Base-by-base conservation (phyloP, 2,888 invertebrate species). In the Neocrepidodera transversa region DNA sequence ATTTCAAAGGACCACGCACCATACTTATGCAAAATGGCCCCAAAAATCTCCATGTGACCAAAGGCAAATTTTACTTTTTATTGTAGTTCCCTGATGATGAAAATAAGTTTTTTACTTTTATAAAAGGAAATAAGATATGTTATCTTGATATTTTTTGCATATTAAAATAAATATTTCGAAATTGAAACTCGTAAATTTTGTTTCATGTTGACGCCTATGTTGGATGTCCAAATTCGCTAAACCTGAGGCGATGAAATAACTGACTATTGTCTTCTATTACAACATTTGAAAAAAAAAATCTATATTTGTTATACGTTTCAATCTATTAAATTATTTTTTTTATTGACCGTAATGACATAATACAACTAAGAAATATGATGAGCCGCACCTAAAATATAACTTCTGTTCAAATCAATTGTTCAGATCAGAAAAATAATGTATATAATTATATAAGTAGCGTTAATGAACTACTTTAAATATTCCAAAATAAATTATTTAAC, bases 251-350 rank as follows among this genome's bases (percentile, higher is more conserved):
- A 20, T 50, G 36, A 35, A 50, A 35, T 35, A 50, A 50, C 38
- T 14, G 14, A 1, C 50, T 36, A 50, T 50, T 50, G 50, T 50
- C 14, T 50, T 36, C 14, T 35, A 50, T 50, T 50, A 23, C 50
- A 36, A 50, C 23, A 50, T 50, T 23, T 7, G 18, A n/a, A 17
- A 49, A 50, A 45, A 45, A 26, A n/a, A 14, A 13, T 4, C 4
- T 13, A 26, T 45, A 26, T 26, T 26, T 45, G 45, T 16, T 10
- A 16, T 36, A 50, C 32, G 36, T 35, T 50, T 50, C 23, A 16
- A 14, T 50, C 7, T 50, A 20, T 20, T 23, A 50, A 50, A 50
- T 50, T 50, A 50, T 50, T 16, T 26, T n/a, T n/a, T 50, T 50
- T 35, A 50, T 36, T 35, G 8, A 26, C 13, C 6, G 36, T 50